Evolutionary conservation across 2,113 vertebrate species (phyloP).

Genomic region (Crotophaga sulcirostris): DNA sequence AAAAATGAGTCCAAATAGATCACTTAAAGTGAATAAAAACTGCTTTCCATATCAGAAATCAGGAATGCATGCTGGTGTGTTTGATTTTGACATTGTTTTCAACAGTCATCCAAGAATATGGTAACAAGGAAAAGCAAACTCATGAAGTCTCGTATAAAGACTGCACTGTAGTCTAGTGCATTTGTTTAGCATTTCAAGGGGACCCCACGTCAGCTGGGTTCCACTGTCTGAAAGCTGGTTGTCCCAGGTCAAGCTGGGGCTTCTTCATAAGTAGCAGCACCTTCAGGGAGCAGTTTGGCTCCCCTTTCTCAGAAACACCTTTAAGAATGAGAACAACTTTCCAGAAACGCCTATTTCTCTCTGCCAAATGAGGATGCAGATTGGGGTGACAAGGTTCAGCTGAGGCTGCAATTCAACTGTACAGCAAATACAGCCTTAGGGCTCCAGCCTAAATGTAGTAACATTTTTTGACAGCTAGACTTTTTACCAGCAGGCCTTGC

Average conservation of each 20-base stretch:
- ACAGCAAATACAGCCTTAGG: background rate
- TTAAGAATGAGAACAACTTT: background rate
- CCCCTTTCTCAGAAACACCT: background rate
- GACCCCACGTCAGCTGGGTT: background rate
- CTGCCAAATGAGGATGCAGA: background rate
- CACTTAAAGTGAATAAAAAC: background rate
- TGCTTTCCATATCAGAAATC: background rate
- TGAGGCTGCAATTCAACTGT: background rate
- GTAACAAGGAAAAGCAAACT: background rate
- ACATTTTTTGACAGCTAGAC: background rate
- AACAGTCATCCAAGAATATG: background rate
- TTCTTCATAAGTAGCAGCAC: background rate
- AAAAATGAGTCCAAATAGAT: background rate
- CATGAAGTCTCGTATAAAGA: background rate
- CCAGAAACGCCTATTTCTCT: background rate
- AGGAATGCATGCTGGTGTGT: background rate
- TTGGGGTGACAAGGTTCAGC: background rate
- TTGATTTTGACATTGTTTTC: background rate
- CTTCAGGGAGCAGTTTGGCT: background rate
- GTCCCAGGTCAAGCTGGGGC: background rate
- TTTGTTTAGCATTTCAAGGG: background rate
- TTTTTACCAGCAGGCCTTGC: background rate
- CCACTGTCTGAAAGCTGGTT: background rate
- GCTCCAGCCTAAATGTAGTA: background rate
- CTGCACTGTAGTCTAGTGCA: background rate